Conservation (phyloP, 1,140 invertebrate genomes). For the Hylaeus volcanicus region DNA sequence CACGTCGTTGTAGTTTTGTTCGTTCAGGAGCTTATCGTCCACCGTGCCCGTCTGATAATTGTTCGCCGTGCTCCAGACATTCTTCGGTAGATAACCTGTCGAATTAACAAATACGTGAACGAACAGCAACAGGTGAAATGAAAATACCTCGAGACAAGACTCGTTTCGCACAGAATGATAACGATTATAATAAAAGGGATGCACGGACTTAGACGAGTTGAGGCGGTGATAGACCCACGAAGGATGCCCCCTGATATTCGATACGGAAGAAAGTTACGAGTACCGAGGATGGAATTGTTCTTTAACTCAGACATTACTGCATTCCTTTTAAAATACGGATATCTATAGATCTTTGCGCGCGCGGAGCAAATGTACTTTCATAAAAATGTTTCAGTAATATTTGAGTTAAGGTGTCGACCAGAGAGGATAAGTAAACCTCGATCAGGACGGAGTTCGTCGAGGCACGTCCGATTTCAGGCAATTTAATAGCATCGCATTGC, state of each 20-base stretch:
- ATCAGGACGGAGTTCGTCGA: background rate
- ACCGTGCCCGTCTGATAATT: background rate
- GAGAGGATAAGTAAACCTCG: background rate
- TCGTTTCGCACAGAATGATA: background rate
- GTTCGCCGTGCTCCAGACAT: conserved; percentile 13
- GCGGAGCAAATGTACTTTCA: no score
- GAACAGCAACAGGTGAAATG: background rate
- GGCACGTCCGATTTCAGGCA: background rate
- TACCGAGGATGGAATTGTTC: no score
- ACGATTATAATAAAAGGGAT: background rate
- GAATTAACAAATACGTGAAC: conserved; percentile 39
- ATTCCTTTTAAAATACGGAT: no score
- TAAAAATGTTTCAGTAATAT: no score
- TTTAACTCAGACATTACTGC: no score
- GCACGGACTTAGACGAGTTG: background rate
- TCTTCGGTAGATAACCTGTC: conserved; percentile 32
- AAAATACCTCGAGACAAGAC: background rate
- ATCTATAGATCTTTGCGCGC: no score
- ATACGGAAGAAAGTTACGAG: no score
- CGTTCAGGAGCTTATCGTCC: conserved; percentile 12
- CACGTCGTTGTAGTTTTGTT: conserved; percentile 11
- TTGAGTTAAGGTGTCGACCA: no score
- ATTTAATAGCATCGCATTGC: background rate
- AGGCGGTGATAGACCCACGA: no score
- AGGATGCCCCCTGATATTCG: no score